Base-by-base conservation (phyloP, 1,140 invertebrate species). In the Dreissena rostriformis region DNA sequence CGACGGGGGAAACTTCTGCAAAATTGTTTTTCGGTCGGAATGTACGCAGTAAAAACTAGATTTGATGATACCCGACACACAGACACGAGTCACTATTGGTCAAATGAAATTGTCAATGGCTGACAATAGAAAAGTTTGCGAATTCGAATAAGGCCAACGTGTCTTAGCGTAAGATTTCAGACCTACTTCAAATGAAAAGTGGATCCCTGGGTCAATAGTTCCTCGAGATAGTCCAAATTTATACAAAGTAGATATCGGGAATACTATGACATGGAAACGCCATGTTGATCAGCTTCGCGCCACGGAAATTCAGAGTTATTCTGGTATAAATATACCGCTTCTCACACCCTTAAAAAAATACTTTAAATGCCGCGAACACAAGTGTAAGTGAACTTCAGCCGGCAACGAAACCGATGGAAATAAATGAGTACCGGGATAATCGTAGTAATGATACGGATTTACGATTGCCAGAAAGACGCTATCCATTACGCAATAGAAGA, bases 1-100 rank as follows among this genome's bases (percentile, higher is more conserved):
- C 71, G 0, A 89, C 85, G 4, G 39, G 78, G 10, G 80, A 82
- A 29, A 63, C 61, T 11, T 84, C 87, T 49, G 67, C 81, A 61
- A 71, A 77, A 74, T 28, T 86, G 1, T 75, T 86, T 22, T 5
- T 76, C 19, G 49, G 49, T 6, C 14, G 79, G 17, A n/a, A 75
- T 8, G 22, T 75, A 14, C 28, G 57, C n/a, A 57, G 14, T 15
- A n/a, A n/a, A 51, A 71, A 29, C 39, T 73, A 2, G 68, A 57
- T 68, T 63, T 63, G 10, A 5, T 81, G 8, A 74, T 73, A 52
- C 83, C 83, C 17, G 28, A 55, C 39, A 29, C 53, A 14, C 24
- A 65, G 8, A 4, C 8, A n/a, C 49, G 11, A 14, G 51, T 83
- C 49, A 6, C 14, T 19, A 1, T 71, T 17, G 29, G 61, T 26